phyloP scores from a whole-genome alignment of 2,888 invertebrate species.

The Schizaphis graminum region DNA sequence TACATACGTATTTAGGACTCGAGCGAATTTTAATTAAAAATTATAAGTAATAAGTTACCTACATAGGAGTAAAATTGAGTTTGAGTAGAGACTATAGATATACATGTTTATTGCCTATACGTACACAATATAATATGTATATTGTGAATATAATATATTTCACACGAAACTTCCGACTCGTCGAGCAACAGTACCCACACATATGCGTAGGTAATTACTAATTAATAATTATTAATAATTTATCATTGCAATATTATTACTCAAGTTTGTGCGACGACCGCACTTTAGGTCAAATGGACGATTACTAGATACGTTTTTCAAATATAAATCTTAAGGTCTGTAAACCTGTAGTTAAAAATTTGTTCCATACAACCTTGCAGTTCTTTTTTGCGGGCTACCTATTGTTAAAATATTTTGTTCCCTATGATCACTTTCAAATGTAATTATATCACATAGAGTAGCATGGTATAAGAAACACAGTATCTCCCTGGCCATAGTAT shows the following conservation, averaged over 20 bases:
- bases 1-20: not conserved
- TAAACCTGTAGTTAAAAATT: not conserved
- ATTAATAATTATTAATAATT: not conserved
- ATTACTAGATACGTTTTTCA: not conserved
- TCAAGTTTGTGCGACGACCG: not conserved
- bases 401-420: not conserved
- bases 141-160: not conserved
- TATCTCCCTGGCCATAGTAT: not conserved
- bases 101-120: not conserved
- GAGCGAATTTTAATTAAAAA: not conserved
- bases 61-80: not conserved
- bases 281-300: not conserved
- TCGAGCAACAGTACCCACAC: not conserved
- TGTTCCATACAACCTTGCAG: not conserved
- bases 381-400: not conserved
- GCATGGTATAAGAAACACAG: not conserved
- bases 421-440: not conserved
- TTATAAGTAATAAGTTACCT: not conserved
- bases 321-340: not conserved
- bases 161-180: not conserved
- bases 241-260: not conserved
- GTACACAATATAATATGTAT: not conserved
- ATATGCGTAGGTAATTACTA: not conserved
- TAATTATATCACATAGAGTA: not conserved
- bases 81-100: not conserved